phyloP scores from a whole-genome alignment of 2,113 vertebrate genomes.

The Chiloscyllium plagiosum region DNA sequence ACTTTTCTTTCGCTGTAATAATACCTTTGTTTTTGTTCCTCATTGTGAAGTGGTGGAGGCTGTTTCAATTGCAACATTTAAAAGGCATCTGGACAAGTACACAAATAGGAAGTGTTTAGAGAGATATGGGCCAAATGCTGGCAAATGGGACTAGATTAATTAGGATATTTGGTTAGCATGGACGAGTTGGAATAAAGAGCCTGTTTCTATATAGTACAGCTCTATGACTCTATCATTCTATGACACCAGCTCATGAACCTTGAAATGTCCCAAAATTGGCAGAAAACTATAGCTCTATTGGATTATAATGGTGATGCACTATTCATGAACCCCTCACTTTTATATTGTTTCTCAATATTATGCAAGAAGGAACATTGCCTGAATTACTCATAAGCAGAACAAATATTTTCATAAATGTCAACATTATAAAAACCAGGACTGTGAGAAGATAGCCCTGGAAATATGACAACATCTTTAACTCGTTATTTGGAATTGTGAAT shows the following conservation, averaged over 20 bases:
- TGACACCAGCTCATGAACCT: background rate
- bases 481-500: background rate
- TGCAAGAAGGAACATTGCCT: background rate
- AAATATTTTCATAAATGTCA: background rate
- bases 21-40: background rate
- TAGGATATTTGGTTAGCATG: too few species aligned
- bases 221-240: background rate
- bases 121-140: too few species aligned
- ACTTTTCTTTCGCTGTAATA: background rate
- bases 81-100: too few species aligned
- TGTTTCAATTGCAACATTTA: too few species aligned
- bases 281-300: background rate
- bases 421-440: background rate
- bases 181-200: too few species aligned
- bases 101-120: too few species aligned
- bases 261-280: background rate
- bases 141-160: too few species aligned
- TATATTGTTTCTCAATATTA: background rate
- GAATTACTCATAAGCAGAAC: background rate
- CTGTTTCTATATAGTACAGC: too few species aligned
- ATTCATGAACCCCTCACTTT: background rate
- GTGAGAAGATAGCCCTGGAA: background rate
- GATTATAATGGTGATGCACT: background rate
- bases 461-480: too few species aligned
- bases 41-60: background rate